Conservation (phyloP, 2,888 invertebrate genomes). For the Dorcus hopei region DNA sequence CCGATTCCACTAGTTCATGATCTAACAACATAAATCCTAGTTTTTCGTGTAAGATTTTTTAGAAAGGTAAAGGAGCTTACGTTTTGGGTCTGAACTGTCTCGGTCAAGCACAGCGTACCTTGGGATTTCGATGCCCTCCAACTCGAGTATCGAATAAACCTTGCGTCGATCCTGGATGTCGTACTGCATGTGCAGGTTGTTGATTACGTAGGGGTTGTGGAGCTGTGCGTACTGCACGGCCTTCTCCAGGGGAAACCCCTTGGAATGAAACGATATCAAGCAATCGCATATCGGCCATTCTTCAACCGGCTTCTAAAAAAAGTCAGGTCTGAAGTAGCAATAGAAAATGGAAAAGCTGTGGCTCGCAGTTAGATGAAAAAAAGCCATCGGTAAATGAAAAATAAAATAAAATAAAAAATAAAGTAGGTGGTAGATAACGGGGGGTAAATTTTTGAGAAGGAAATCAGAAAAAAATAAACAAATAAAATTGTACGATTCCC, state of each 20-base stretch:
- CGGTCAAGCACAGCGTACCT: slow-evolving; percentile 95
- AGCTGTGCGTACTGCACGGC: slow-evolving; percentile 94
- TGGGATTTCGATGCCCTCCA: slow-evolving; percentile 96
- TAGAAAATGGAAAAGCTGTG: background rate
- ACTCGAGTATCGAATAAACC: slow-evolving; percentile 91
- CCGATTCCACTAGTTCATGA: slow-evolving; percentile 88
- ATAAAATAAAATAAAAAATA: slow-evolving; percentile 1
- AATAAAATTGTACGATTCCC: slow-evolving; percentile 7
- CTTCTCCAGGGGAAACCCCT: slow-evolving; percentile 97
- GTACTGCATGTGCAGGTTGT: slow-evolving; percentile 98
- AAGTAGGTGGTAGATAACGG: slow-evolving; percentile 15
- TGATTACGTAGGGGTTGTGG: slow-evolving; percentile 93
- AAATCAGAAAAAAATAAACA: background rate
- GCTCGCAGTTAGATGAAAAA: background rate
- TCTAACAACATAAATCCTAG: slow-evolving; percentile 52
- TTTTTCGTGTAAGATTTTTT: background rate
- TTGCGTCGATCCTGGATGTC: slow-evolving; percentile 93
- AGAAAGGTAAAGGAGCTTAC: slow-evolving; percentile 48
- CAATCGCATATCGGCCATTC: slow-evolving; percentile 98
- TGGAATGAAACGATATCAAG: slow-evolving; percentile 96
- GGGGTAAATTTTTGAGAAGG: slow-evolving; percentile 6
- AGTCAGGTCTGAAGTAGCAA: background rate
- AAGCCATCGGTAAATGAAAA: background rate
- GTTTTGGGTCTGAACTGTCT: slow-evolving; percentile 87
- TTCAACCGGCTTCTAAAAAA: slow-evolving; percentile 81